Base-by-base conservation (phyloP, 2,113 vertebrate genomes). In the Phrynosoma blainvillii region DNA sequence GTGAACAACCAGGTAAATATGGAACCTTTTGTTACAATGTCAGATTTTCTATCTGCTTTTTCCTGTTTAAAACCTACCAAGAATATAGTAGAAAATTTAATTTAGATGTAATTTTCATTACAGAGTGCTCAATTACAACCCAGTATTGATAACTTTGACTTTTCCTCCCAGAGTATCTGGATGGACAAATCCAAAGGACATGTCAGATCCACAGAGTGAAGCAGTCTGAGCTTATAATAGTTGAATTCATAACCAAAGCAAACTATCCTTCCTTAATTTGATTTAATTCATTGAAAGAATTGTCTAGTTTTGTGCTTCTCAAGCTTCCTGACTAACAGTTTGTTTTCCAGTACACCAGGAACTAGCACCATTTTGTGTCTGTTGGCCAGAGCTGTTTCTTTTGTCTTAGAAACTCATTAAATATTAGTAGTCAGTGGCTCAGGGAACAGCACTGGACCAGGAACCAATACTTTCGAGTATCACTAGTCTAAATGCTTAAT, bases 1-100 rank as follows among this genome's bases (percentile, higher is more conserved):
- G 98, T 98, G 87, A 99, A 99, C 97, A 99, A 99, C 94, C 99
- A 99, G 98, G 98, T 99, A 93, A 94, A 73, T 85, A 13, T 8
- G 5, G 2, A 13, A 14, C n/a, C 6, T 36, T 40, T 82, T n/a
- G 42, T 20, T 21, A 54, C 20, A 27, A 21, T 62, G 30, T 59
- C 54, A 14, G 56, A 52, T 75, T 12, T 54, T 79, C 13, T 47
- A 30, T 16, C 2, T 40, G 27, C 42, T 52, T 25, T 82, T 52
- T 32, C 11, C 56, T 52, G 1, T 21, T 66, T 16, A 36, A 73
- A 18, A 62, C 21, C 18, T 59, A 23, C 42, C 62, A 40, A 42
- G 62, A 87, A 25, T 30, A 66, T 20, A 18, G 13, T 70, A 70
- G 23, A 27, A 70, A 10, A 27, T 8, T 16, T 18, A 62, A 62